Conservation (phyloP, 2,888 invertebrate species). For the Erebia palarica region DNA sequence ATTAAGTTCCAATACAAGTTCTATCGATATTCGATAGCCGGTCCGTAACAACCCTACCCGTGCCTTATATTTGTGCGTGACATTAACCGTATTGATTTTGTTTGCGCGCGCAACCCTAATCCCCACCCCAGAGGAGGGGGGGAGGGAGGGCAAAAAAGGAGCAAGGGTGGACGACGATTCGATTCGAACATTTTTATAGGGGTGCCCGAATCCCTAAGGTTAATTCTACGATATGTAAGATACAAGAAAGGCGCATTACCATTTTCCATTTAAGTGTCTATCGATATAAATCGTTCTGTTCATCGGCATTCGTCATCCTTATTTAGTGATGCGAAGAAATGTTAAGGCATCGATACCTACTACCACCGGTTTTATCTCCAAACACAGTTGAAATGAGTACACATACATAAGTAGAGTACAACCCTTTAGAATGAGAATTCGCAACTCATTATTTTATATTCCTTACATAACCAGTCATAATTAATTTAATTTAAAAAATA, state of each 20-base stretch:
- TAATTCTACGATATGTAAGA: constrained; percentile 57
- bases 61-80: constrained; percentile 75
- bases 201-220: constrained; percentile 72
- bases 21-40: constrained; percentile 62
- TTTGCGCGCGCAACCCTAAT: constrained; percentile 72
- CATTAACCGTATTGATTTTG: constrained; percentile 77
- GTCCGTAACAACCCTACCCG: constrained; percentile 70
- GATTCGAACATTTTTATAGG: constrained; percentile 78
- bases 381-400: too few relatives aligned
- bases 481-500: too few relatives aligned
- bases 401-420: too few relatives aligned
- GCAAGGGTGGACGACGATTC: constrained; percentile 73
- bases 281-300: constrained; percentile 14
- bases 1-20: constrained; percentile 10
- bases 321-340: background rate
- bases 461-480: too few relatives aligned
- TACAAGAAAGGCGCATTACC: constrained; percentile 43
- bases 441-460: too few relatives aligned
- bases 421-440: too few relatives aligned
- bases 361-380: too few relatives aligned
- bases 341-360: too few relatives aligned
- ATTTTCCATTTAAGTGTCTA: constrained; percentile 33
- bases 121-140: constrained; percentile 52
- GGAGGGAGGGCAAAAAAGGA: constrained; percentile 58
- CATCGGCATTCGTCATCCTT: constrained; percentile 6